A percentile compares a stretch with the other conserved stretches of the same genome.
phyloP scores from a whole-genome alignment of 2,113 vertebrate genomes.

The Chauna torquata region DNA sequence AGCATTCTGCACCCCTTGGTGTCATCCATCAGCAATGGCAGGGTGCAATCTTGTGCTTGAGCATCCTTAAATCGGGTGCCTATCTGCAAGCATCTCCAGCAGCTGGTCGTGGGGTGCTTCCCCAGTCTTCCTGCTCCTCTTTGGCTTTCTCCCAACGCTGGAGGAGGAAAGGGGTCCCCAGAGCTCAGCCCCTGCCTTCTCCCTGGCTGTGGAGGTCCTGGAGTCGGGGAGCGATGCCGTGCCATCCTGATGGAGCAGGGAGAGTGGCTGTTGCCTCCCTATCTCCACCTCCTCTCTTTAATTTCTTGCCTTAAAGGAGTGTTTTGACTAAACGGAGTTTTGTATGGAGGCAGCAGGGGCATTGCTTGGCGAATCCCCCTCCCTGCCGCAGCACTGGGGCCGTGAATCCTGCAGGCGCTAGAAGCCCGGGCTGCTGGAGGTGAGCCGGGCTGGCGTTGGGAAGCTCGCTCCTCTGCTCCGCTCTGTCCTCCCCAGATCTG shows the following conservation, averaged over 20 bases:
- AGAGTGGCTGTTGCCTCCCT: neutral
- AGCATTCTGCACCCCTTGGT: neutral
- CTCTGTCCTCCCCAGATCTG: neutral
- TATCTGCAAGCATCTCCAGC: neutral
- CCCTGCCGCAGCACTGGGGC: neutral
- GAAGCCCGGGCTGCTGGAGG: neutral
- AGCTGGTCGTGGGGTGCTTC: neutral
- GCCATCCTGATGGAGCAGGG: accelerated
- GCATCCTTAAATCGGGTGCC: neutral
- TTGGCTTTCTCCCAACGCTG: neutral
- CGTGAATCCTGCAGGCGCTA: slow-evolving; percentile 51
- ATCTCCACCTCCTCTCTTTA: neutral
- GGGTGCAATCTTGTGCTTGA: neutral
- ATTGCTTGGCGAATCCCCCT: slow-evolving; percentile 44
- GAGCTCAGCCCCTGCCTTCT: neutral
- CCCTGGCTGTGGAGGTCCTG: neutral
- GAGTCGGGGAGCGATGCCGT: neutral
- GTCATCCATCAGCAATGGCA: accelerated
- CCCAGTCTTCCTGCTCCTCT: neutral
- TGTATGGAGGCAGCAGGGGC: slow-evolving; percentile 48
- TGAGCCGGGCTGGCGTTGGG: neutral
- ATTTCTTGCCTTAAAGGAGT: neutral
- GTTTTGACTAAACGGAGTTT: slow-evolving; percentile 57
- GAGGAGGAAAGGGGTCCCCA: accelerated
- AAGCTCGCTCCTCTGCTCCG: neutral